Evolutionary conservation across 2,888 invertebrate genomes (phyloP), one percentile per base, ranked within the genome.

Genomic region (Ophion costatus): DNA sequence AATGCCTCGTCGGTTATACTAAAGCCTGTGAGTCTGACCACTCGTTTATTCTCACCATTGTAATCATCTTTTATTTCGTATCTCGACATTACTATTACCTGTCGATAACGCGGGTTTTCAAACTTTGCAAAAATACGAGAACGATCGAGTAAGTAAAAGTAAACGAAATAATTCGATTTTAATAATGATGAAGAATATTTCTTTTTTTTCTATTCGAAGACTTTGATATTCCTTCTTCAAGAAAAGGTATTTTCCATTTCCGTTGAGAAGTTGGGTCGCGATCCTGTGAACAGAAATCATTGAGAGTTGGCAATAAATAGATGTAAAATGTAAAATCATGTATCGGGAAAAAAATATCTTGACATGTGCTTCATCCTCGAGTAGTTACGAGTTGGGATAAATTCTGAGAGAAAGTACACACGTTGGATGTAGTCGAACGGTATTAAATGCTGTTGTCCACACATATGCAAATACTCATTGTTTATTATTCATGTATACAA

Each of bases 1-100:
- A 87, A 84, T 22, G 88, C 84, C 24, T 89, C 91, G 67, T 91
- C 91, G 74, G 81, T 42, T 51, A 70, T 24, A 78, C 85, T 90
- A 88, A 91, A 93, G 33, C 93, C 92, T 17, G 92, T 91, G 45
- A 93, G 89, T 71, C 89, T 90, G 66, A 93, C 91, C 73, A 92
- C 91, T 42, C 88, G 89, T 61, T 87, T 88, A 51, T 89, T 90
- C 80, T 91, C 91, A 59, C 88, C 82, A 79, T 91, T 90, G 84
- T 86, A 87, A 20, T 91, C 90, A 73, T 90, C 88, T 83, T 92
- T 92, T 17, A 93, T 88, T 80, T 91, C 91, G 89, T 93, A 93
- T 76, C 87, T 91, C 45, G 92, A 88, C 92, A 92, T 92, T 29
- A 80, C 76, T 24, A 7, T 6, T 20, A 9, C 7, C 33, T 67